Percentiles rank a stretch among this genome's conserved stretches.
Conservation (phyloP, 2,797 vertebrate genomes). For the Hafferia zeledoni region DNA sequence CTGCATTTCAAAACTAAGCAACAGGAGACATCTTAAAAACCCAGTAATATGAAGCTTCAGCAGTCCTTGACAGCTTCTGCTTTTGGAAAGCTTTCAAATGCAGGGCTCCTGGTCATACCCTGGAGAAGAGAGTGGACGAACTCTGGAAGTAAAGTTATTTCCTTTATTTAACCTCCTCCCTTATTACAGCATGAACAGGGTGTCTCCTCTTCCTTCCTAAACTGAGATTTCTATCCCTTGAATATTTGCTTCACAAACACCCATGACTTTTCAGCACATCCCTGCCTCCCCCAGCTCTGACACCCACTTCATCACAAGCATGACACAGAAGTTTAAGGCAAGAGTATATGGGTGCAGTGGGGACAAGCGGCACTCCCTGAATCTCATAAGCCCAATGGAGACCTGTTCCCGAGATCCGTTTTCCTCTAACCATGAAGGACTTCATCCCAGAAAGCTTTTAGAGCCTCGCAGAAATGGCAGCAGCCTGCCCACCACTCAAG, state of each 20-base stretch:
- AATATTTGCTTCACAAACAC: slow-evolving; percentile 10
- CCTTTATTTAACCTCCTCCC: neutral
- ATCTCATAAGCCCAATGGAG: neutral
- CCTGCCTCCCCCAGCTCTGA: slow-evolving; percentile 21
- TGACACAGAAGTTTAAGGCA: slow-evolving; percentile 41
- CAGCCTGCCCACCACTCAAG: neutral
- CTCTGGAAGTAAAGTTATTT: neutral
- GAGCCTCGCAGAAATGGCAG: neutral
- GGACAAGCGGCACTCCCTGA: neutral
- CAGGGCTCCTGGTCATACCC: neutral
- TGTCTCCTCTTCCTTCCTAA: neutral
- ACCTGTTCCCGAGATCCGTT: neutral
- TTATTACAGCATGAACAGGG: neutral
- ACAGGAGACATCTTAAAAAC: slow-evolving; percentile 44
- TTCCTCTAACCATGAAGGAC: neutral
- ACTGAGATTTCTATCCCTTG: neutral
- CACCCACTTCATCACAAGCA: slow-evolving; percentile 7
- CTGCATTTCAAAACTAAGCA: slow-evolving; percentile 49
- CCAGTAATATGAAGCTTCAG: neutral
- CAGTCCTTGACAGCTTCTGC: neutral
- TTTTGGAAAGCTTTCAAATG: slow-evolving; percentile 1
- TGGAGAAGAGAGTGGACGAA: neutral
- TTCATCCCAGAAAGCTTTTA: neutral
- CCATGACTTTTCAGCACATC: slow-evolving; percentile 8
- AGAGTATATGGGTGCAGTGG: neutral